These are phyloP conservation scores for Tetragnatha versicolor DNA, from an alignment of 1,140 invertebrate species.

Conservation along the genomic window DNA sequence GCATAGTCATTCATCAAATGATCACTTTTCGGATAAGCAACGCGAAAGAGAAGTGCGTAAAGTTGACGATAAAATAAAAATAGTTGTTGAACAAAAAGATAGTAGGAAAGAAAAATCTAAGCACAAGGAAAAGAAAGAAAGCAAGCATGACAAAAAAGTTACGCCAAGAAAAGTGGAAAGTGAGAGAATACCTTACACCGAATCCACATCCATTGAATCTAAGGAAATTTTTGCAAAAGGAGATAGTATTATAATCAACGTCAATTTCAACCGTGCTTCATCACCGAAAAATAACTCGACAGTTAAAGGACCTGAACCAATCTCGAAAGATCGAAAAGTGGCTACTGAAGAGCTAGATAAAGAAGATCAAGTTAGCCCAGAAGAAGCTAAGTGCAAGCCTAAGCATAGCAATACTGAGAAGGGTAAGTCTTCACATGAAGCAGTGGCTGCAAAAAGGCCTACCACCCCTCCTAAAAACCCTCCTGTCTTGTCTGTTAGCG, in stretches of 20 bases:
- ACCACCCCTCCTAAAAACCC: constrained; percentile 20
- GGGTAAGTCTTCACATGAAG: constrained; percentile 7
- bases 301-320: not conserved
- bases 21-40: constrained; percentile 40
- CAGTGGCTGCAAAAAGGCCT: constrained; percentile 14
- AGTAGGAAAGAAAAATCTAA: constrained; percentile 52
- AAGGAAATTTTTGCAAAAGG: constrained; percentile 92
- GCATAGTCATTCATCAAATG: constrained; percentile 33
- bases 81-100: constrained; percentile 52
- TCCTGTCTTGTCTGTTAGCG: constrained; percentile 39
- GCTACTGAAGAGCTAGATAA: constrained; percentile 11
- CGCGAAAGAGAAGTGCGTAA: constrained; percentile 58
- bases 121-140: constrained; percentile 38
- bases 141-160: constrained; percentile 49
- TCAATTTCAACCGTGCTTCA: constrained; percentile 74
- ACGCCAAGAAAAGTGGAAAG: constrained; percentile 36
- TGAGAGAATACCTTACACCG: constrained; percentile 35
- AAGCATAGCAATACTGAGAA: constrained; percentile 21
- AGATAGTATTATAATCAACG: constrained; percentile 88
- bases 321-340: constrained; percentile 14
- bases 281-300: constrained; percentile 32
- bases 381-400: constrained; percentile 22
- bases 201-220: constrained; percentile 58
- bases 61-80: constrained; percentile 65
- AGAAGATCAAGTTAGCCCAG: not conserved